A percentile compares a stretch with the other conserved stretches of the same genome.
These are phyloP conservation scores for Leptothorax acervorum DNA, from an alignment of 2,888 invertebrate species.

Conservation along the genomic window DNA sequence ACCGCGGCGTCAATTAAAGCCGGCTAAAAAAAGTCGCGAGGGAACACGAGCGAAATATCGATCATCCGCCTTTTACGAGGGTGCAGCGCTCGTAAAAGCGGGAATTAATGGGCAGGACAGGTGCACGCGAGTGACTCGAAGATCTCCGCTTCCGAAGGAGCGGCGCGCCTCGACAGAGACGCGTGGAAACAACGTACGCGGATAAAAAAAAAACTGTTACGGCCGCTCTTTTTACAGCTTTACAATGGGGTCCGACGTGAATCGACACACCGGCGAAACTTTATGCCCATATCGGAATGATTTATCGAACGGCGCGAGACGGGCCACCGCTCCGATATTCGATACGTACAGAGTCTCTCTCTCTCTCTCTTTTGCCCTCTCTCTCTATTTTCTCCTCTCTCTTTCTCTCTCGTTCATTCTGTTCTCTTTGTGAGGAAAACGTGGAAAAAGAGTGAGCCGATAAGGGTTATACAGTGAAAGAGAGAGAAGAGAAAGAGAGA, in stretches of 20 bases:
- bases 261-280: constrained; percentile 55
- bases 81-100: constrained; percentile 42
- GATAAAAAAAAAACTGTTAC: constrained; percentile 42
- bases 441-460: constrained; percentile 49
- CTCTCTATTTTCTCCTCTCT: background rate
- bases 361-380: background rate
- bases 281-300: constrained; percentile 64
- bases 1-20: constrained; percentile 40
- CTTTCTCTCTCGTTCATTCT: constrained; percentile 3
- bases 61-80: constrained; percentile 42
- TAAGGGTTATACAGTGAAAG: constrained; percentile 24
- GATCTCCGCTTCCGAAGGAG: constrained; percentile 37
- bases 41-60: constrained; percentile 21
- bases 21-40: constrained; percentile 31
- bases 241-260: constrained; percentile 50
- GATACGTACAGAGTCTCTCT: constrained; percentile 36
- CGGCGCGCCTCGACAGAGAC: constrained; percentile 27
- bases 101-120: constrained; percentile 49
- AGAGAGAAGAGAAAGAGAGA: background rate
- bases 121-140: constrained; percentile 48
- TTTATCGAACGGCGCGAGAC: constrained; percentile 58
- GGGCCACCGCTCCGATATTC: constrained; percentile 58
- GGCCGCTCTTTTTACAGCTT: constrained; percentile 46
- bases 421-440: constrained; percentile 44
- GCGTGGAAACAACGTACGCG: constrained; percentile 43